These are phyloP conservation scores for Drosophila elegans DNA, from an alignment of 1,140 invertebrate genomes.

Conservation along the genomic window DNA sequence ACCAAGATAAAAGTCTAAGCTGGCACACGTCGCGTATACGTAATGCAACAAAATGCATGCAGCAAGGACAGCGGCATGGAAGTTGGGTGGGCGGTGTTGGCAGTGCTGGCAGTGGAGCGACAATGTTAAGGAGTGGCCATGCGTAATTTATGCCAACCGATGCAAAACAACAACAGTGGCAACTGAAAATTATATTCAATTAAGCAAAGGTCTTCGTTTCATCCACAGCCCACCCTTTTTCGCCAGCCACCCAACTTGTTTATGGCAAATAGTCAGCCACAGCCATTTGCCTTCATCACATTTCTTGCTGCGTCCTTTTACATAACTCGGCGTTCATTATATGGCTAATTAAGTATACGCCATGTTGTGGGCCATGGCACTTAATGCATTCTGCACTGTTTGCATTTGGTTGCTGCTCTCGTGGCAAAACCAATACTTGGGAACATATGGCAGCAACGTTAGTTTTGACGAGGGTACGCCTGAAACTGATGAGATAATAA, in stretches of 20 bases:
- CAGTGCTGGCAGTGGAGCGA: slow-evolving; percentile 15
- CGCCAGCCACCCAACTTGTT: slow-evolving; percentile 15
- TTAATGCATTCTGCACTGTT: slow-evolving; percentile 14
- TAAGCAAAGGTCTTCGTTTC: slow-evolving; percentile 33
- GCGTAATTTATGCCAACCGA: slow-evolving; percentile 48
- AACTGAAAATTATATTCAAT: slow-evolving; percentile 49
- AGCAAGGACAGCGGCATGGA: slow-evolving; percentile 20
- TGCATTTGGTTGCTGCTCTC: slow-evolving; percentile 4
- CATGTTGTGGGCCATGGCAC: slow-evolving; percentile 27
- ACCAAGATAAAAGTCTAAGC: slow-evolving; percentile 53
- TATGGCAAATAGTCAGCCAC: slow-evolving; percentile 50
- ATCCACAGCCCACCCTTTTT: background rate
- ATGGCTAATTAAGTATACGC: slow-evolving; percentile 73
- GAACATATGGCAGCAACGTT: slow-evolving; percentile 30
- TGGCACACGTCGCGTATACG: slow-evolving; percentile 30
- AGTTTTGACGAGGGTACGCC: slow-evolving; percentile 36
- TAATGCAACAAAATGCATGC: slow-evolving; percentile 27
- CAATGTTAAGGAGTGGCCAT: slow-evolving; percentile 33
- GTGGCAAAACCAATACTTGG: slow-evolving; percentile 27
- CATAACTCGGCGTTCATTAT: slow-evolving; percentile 47
- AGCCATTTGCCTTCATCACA: slow-evolving; percentile 7
- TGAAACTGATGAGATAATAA: slow-evolving; percentile 42
- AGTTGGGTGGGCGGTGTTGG: background rate
- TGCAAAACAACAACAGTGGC: slow-evolving; percentile 5
- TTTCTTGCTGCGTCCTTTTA: slow-evolving; percentile 28